Evolutionary conservation across 2,888 invertebrate species (phyloP).

Genomic region (Ecliptopera silaceata): DNA sequence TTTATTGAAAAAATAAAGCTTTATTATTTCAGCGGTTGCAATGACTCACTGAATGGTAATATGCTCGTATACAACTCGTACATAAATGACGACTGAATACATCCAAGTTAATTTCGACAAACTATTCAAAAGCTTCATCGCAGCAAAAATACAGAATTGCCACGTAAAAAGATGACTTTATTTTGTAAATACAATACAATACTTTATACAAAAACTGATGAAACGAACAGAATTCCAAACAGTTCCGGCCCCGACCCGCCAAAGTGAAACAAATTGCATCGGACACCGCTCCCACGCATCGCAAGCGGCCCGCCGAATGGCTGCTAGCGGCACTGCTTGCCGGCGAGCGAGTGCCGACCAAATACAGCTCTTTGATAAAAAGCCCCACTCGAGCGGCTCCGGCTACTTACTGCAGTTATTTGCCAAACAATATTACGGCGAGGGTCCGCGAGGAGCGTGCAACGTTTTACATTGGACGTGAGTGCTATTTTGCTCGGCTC

Average conservation of each 20-base stretch:
- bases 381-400: constrained; percentile 18
- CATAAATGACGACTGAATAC: constrained; percentile 1
- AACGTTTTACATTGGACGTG: constrained; percentile 15
- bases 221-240: constrained; percentile 26
- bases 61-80: neutral
- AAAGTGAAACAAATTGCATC: constrained; percentile 36
- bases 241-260: constrained; percentile 21
- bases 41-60: neutral
- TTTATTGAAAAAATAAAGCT: neutral
- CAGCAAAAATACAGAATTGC: constrained; percentile 15
- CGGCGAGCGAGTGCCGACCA: constrained; percentile 21
- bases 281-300: constrained; percentile 31
- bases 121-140: constrained; percentile 12
- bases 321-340: neutral
- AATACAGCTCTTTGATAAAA: constrained; percentile 34
- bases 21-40: neutral
- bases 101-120: constrained; percentile 12
- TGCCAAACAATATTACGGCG: constrained; percentile 33
- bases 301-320: constrained; percentile 30
- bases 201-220: constrained; percentile 30
- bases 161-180: constrained; percentile 27
- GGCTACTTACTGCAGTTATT: constrained; percentile 33
- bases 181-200: constrained; percentile 32
- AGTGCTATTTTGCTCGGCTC: constrained; percentile 10
- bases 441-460: constrained; percentile 9